Evolutionary conservation across 2,113 vertebrate species (phyloP).

Genomic region (Guaruba guarouba): DNA sequence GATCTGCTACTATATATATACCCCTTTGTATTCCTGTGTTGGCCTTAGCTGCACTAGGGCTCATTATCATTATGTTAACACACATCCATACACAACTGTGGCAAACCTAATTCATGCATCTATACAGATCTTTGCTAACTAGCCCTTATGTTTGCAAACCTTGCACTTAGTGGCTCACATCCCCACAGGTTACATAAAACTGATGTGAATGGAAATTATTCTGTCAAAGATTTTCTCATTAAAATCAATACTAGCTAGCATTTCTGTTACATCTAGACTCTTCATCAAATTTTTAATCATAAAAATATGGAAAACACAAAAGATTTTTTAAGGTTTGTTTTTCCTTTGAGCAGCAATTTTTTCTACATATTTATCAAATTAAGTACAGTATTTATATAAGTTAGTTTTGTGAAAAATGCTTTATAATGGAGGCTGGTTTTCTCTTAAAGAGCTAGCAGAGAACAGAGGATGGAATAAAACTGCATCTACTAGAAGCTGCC

Average conservation of each 20-base stretch:
- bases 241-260: not conserved
- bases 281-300: not conserved
- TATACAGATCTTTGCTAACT: not conserved
- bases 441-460: not conserved
- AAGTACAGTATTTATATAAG: not conserved
- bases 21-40: not conserved
- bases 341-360: not conserved
- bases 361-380: not conserved
- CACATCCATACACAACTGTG: no score
- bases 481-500: not conserved
- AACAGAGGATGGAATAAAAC: not conserved
- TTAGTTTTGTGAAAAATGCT: not conserved
- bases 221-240: not conserved
- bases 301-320: not conserved
- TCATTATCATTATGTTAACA: not conserved
- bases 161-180: not conserved
- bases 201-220: not conserved
- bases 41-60: not conserved
- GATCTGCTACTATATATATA: not conserved
- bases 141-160: not conserved
- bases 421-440: not conserved
- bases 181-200: not conserved
- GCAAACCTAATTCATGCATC: not conserved
- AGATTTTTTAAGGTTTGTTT: not conserved
- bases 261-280: not conserved